Evolutionary conservation across 2,797 vertebrate genomes (phyloP), one percentile per base, ranked within the genome.

Genomic region (Onychomys leucogaster): DNA sequence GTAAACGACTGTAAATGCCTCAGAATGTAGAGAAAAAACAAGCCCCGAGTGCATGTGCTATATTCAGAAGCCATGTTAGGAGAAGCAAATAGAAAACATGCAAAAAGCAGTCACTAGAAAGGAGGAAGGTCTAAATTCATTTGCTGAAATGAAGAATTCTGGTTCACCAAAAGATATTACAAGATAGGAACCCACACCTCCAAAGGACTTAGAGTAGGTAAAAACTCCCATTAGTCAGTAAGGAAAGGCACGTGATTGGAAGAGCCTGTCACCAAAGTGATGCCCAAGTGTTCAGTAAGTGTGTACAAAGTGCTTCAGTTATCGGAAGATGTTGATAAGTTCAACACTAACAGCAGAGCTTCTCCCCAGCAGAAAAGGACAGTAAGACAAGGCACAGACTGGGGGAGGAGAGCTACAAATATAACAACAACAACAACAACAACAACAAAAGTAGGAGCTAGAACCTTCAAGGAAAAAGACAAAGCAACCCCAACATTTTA

Each of bases 71-170:
- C 65, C 14, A 57, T 23, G 2, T 4, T 77, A 27, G 57, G 61
- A 52, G 43, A 94, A 57, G 61, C 69, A 94, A 90, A 59, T 87
- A 77, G 83, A 76, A 89, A 65, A 94, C 19, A 95, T 4, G 5
- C 23, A 23, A 83, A 94, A 57, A 61, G 34, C 87, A 90, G 27
- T 78, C 59, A 65, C 43, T 7, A 43, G 67, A 78, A 43, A 46
- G 19, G 49, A 1, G 46, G 27, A 37, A 52, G 57, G 27, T 32
- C 5, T 85, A n/a, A 77, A 90, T 88, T 19, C 52, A 77, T 55
- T 95, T 17, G 41, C 46, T 88, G 76, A 93, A 92, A 88, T 85
- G 61, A 90, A 46, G n/a, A 71, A 87, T 59, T 84, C 73, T 46
- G 57, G 75, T 69, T 86, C 41, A 78, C 52, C 52, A 89, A 63